These are phyloP conservation scores for Hydrolagus affinis DNA, from an alignment of 2,113 vertebrate species.

Conservation along the genomic window DNA sequence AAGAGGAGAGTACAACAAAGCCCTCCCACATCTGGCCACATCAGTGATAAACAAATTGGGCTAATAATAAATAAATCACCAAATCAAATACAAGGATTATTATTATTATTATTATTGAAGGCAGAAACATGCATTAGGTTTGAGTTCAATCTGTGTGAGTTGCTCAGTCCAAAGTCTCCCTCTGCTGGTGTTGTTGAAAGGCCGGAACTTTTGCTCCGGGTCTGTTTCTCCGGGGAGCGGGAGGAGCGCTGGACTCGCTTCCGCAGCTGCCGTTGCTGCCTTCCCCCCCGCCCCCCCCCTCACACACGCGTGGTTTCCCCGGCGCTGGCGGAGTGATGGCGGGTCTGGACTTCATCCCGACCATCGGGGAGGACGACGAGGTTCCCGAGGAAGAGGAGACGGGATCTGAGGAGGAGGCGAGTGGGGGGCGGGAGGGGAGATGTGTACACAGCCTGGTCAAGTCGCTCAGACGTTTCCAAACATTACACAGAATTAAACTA, in stretches of 20 bases:
- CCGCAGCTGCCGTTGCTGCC: not conserved
- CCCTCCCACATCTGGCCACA: too few relatives aligned
- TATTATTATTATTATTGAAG: too few relatives aligned
- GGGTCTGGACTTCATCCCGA: constrained; percentile 40
- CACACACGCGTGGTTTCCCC: not conserved
- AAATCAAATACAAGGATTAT: too few relatives aligned
- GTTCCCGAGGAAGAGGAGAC: constrained; percentile 38
- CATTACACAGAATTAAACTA: not conserved
- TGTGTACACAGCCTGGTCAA: too few relatives aligned
- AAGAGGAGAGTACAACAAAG: too few relatives aligned
- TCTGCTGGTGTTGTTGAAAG: too few relatives aligned
- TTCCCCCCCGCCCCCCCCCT: not conserved
- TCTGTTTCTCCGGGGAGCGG: not conserved
- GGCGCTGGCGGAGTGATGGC: not conserved
- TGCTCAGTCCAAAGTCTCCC: too few relatives aligned
- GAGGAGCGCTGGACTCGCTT: not conserved
- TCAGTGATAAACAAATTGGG: too few relatives aligned
- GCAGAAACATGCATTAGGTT: too few relatives aligned
- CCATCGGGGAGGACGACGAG: constrained; percentile 38
- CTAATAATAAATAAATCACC: too few relatives aligned
- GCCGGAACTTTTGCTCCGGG: not conserved
- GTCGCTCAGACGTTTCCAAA: too few relatives aligned
- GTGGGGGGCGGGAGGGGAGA: not conserved
- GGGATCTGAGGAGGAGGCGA: constrained; percentile 41
- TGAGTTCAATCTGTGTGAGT: too few relatives aligned